Conservation (phyloP, 2,113 vertebrate genomes). For the Pipra filicauda region DNA sequence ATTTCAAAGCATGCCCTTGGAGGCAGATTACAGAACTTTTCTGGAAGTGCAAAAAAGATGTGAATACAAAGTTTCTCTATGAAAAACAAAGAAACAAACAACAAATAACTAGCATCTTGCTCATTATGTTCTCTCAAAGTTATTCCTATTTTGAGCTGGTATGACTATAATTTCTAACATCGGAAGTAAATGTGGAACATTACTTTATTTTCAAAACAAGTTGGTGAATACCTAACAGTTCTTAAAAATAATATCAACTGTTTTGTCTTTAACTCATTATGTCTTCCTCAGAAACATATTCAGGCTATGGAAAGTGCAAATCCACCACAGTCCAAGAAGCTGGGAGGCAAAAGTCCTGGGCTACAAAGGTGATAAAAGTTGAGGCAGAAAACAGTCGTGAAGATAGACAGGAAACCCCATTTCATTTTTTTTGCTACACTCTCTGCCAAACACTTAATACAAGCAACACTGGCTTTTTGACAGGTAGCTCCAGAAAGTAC, state of each 20-base stretch:
- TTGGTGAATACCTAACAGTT: neutral
- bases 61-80: neutral
- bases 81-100: neutral
- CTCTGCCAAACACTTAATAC: neutral
- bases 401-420: fast-evolving
- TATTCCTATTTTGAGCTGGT: neutral
- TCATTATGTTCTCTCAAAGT: neutral
- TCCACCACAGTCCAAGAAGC: neutral
- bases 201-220: neutral
- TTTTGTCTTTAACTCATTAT: neutral
- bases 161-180: neutral
- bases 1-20: neutral
- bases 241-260: neutral
- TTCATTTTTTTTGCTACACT: neutral
- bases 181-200: neutral
- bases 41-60: neutral
- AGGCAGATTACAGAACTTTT: neutral
- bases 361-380: neutral
- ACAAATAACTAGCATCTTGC: neutral
- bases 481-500: neutral
- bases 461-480: neutral
- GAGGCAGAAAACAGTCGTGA: neutral
- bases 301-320: neutral
- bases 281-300: neutral
- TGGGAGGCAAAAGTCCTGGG: neutral